Conservation (phyloP, 2,797 vertebrate species). For the Chaenodraco wilsoni region DNA sequence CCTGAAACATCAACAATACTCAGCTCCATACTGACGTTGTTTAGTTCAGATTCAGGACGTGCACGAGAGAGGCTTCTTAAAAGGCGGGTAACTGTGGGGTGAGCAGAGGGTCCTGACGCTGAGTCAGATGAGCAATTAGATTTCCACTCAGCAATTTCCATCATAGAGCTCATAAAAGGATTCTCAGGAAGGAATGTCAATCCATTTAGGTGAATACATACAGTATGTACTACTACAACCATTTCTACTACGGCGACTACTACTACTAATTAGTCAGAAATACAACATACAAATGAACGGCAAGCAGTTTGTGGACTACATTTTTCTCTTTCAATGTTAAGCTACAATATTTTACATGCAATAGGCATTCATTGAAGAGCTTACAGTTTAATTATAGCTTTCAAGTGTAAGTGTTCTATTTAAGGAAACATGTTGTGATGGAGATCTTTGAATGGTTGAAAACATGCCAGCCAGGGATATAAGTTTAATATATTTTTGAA, state of each 20-base stretch:
- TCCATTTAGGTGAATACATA: not conserved
- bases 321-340: conserved; percentile 7
- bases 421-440: not conserved
- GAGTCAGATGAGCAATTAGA: not conserved
- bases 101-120: conserved; percentile 18
- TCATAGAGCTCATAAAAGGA: not conserved
- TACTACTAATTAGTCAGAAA: not conserved
- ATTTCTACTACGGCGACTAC: not conserved
- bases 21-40: not conserved
- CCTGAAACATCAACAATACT: conserved; percentile 1
- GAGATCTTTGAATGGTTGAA: conserved; percentile 1
- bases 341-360: not conserved
- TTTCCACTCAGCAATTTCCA: not conserved
- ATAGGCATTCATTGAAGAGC: not conserved
- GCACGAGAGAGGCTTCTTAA: not conserved
- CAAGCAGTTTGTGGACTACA: not conserved
- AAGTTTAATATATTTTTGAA: conserved; percentile 23
- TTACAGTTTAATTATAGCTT: not conserved
- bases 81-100: not conserved
- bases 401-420: conserved; percentile 2
- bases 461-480: conserved; percentile 35
- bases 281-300: not conserved
- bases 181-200: not conserved
- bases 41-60: conserved; percentile 28
- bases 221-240: not conserved